A percentile compares a stretch with the other conserved stretches of the same genome.
These are phyloP conservation scores for Lottia gigantea DNA, from an alignment of 2,888 invertebrate species.

Conservation along the genomic window DNA sequence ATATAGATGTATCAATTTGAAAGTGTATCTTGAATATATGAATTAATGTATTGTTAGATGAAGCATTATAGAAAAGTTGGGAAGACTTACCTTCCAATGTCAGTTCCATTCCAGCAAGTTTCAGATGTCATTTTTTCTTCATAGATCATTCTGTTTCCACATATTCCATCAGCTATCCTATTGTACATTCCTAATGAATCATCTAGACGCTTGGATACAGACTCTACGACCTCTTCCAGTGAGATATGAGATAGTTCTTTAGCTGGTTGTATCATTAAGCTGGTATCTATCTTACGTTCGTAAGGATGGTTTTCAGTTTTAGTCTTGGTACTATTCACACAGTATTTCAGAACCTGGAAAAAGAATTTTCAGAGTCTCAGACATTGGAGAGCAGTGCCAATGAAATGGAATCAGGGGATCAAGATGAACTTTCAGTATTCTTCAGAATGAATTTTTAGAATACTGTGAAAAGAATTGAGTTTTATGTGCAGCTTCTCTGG, in stretches of 20 bases:
- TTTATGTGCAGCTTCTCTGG: too few relatives aligned
- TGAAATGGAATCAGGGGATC: too few relatives aligned
- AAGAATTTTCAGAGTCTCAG: background rate
- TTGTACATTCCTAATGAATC: slow-evolving; percentile 46
- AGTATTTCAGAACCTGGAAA: slow-evolving; percentile 15
- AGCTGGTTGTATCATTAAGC: slow-evolving; percentile 13
- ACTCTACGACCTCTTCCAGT: slow-evolving; percentile 29
- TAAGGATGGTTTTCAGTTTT: background rate
- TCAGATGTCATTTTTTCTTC: slow-evolving; percentile 63
- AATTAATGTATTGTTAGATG: background rate
- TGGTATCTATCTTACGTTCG: slow-evolving; percentile 10
- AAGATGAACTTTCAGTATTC: too few relatives aligned
- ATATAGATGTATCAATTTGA: background rate
- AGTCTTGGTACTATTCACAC: slow-evolving; percentile 11
- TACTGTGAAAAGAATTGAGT: too few relatives aligned
- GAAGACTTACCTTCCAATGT: slow-evolving; percentile 39
- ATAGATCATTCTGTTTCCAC: slow-evolving; percentile 37
- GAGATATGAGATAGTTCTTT: slow-evolving; percentile 22
- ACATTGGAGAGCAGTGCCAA: too few relatives aligned
- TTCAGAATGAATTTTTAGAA: too few relatives aligned
- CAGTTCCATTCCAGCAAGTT: slow-evolving; percentile 49
- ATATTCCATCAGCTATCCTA: slow-evolving; percentile 45
- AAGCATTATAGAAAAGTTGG: background rate
- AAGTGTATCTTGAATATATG: background rate
- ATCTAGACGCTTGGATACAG: slow-evolving; percentile 34